Conservation (phyloP, 2,113 vertebrate genomes). For the Melanostigma gelatinosum region DNA sequence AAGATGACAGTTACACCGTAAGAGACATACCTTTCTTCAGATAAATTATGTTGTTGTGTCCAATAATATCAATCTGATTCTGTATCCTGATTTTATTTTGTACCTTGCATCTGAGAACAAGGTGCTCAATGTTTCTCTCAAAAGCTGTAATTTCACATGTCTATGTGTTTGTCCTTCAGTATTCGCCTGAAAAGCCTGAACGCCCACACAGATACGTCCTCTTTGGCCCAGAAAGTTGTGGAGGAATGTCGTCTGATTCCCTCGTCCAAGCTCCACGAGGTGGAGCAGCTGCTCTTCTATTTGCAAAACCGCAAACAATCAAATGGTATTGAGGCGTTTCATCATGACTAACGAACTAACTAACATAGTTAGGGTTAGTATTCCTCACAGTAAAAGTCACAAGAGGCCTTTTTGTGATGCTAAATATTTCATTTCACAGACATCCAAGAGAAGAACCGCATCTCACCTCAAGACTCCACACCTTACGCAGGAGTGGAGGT, state of each 20-base stretch:
- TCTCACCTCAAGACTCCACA: constrained; percentile 88
- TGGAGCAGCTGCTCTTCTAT: constrained; percentile 93
- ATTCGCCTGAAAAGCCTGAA: constrained; percentile 94
- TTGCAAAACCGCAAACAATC: constrained; percentile 91
- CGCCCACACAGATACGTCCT: constrained; percentile 89
- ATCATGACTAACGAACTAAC: too few species aligned
- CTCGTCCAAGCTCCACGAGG: constrained; percentile 89
- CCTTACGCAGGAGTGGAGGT: constrained; percentile 94
- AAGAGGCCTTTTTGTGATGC: not conserved
- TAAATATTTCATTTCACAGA: constrained; percentile 50
- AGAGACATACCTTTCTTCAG: not conserved
- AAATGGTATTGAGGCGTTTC: constrained; percentile 56
- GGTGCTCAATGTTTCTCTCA: not conserved
- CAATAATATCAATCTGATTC: not conserved
- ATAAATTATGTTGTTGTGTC: not conserved
- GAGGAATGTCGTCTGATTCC: constrained; percentile 95
- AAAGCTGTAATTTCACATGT: not conserved
- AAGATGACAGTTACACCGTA: not conserved
- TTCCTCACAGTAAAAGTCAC: not conserved
- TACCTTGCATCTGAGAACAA: not conserved
- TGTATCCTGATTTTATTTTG: not conserved
- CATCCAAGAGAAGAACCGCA: constrained; percentile 88
- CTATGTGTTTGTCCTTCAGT: constrained; percentile 69
- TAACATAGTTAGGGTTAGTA: not conserved
- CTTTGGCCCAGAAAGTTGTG: constrained; percentile 92